Base-by-base conservation (phyloP, 2,888 invertebrate species). In the Drosophila bunnanda region DNA sequence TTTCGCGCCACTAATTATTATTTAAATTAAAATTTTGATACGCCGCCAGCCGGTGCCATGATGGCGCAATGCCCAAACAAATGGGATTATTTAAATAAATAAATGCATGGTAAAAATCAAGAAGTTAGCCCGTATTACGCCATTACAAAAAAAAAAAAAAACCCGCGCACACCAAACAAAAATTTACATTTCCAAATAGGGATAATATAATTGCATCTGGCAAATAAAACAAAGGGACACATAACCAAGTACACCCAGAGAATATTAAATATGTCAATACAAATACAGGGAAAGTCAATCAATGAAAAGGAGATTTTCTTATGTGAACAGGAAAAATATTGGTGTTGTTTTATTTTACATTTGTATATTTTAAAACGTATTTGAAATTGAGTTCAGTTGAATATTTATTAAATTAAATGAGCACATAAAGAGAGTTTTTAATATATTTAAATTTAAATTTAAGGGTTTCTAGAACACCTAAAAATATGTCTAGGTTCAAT, bases 61-160 rank as follows among this genome's bases (percentile, higher is more conserved):
- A 50, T 50, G 59, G 22, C 38, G 44, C 53, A 50, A 17, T 30
- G 32, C 38, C 60, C 80, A 62, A 56, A 62, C 77, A 86, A 83
- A 86, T 81, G 82, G 83, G 87, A 84, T 84, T 84, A 87, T 84
- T 80, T 84, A 80, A 77, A 83, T 83, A 87, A 84, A 84, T 86
- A 81, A 79, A 86, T 79, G 70, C 55, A 61, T 62, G 71, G 70
- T 34, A 54, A 70, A 71, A 71, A 60, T 69, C 53, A 69, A 69
- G 67, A 67, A 67, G 67, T 41, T 67, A 67, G 56, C 41, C 34
- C 43, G 53, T 25, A 62, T 44, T 32, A 36, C 15, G 46, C 2
- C 59, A 62, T 46, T 53, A 34, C 53, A 46, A 66, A 66, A 43
- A 9, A 22, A 39, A 46, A 38, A 25, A 22, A 38, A 53, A 32